phyloP scores from a whole-genome alignment of 2,113 vertebrate species.

The Rhinoptilus africanus region DNA sequence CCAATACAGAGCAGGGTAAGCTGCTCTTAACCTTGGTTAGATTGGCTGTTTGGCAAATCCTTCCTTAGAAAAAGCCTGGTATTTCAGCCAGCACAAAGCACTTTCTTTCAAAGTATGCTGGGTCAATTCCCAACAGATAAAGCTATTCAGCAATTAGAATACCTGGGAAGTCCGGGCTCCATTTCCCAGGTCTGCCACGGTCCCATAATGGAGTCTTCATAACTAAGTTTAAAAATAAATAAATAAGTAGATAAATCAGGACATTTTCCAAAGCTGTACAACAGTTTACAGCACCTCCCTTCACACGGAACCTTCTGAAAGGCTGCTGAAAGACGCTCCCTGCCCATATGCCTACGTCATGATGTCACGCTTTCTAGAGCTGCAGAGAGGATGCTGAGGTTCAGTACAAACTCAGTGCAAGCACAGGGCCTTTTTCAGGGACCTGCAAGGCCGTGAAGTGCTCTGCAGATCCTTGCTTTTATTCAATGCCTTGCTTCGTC shows the following conservation, averaged over 20 bases:
- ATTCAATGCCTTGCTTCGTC: not conserved
- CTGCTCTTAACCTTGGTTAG: not conserved
- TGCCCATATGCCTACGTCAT: rapidly evolving
- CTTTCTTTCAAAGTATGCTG: not conserved
- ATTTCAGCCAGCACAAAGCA: not conserved
- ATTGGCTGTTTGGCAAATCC: not conserved
- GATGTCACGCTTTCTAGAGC: not conserved
- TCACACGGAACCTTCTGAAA: not conserved
- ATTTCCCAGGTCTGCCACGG: not conserved
- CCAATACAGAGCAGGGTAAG: not conserved
- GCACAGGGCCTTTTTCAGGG: not conserved
- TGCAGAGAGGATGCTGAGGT: not conserved
- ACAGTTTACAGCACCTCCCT: not conserved
- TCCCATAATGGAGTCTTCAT: not conserved
- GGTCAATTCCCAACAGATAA: not conserved
- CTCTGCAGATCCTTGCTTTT: not conserved
- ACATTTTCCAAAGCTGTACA: not conserved
- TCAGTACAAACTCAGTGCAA: not conserved
- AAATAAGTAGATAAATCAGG: not conserved
- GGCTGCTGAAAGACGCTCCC: not conserved
- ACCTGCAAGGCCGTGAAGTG: not conserved
- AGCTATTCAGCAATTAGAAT: not conserved
- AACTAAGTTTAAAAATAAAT: not conserved
- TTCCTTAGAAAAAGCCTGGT: not conserved
- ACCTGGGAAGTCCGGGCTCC: not conserved